Evolutionary conservation across 2,113 vertebrate genomes (phyloP).

Genomic region (Salvelinus fontinalis): DNA sequence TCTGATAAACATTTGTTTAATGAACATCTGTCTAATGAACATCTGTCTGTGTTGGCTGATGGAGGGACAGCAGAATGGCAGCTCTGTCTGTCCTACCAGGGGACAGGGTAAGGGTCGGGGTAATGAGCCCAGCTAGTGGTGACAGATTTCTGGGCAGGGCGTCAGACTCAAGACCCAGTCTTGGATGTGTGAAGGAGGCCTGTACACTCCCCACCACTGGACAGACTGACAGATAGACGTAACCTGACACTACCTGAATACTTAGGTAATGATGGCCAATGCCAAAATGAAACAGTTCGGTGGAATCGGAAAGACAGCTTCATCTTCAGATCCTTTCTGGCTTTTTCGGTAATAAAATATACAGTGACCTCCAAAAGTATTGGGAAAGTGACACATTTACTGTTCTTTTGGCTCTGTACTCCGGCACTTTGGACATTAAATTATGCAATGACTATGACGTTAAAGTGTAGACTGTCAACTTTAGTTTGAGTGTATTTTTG

Average conservation of each 20-base stretch:
- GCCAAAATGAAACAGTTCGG: not conserved
- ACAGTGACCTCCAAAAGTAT: too few species aligned
- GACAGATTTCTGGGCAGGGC: slow-evolving; percentile 56
- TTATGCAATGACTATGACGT: too few species aligned
- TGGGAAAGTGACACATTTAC: too few species aligned
- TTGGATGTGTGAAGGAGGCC: slow-evolving; percentile 37
- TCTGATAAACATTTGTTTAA: slow-evolving; percentile 31
- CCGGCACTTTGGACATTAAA: too few species aligned
- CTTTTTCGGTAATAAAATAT: not conserved
- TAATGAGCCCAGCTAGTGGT: slow-evolving; percentile 67
- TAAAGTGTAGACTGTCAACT: too few species aligned
- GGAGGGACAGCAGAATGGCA: slow-evolving; percentile 37
- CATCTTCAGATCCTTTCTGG: slow-evolving; percentile 4
- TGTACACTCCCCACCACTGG: not conserved
- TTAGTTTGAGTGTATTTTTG: too few species aligned
- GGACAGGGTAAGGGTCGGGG: slow-evolving; percentile 39
- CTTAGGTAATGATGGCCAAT: not conserved
- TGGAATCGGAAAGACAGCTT: slow-evolving; percentile 9
- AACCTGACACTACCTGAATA: not conserved
- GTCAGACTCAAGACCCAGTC: slow-evolving; percentile 3
- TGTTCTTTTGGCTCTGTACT: too few species aligned
- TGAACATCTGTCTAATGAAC: slow-evolving; percentile 54
- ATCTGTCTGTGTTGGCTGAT: slow-evolving; percentile 62
- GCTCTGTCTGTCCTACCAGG: slow-evolving; percentile 39
- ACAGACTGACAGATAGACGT: not conserved